phyloP scores from a whole-genome alignment of 2,888 invertebrate species.

The Rugalucina vietnamica region DNA sequence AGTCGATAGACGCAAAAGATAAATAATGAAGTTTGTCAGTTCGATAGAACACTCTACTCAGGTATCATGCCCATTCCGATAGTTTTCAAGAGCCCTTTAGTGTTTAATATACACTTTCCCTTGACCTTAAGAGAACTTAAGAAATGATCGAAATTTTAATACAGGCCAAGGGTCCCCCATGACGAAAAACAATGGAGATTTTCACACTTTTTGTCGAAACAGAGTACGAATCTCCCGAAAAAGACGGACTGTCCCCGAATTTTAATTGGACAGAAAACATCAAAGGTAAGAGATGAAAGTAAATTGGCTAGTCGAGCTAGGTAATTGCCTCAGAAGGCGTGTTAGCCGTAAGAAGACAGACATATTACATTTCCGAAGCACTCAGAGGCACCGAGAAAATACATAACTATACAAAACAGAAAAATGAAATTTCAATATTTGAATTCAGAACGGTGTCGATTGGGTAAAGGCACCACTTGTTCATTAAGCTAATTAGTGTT shows the following conservation, averaged over 20 bases:
- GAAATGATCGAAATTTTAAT: slow-evolving; percentile 3
- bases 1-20: slow-evolving; percentile 11
- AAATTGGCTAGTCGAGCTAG: neutral
- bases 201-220: slow-evolving; percentile 6
- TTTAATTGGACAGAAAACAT: neutral
- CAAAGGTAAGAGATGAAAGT: neutral
- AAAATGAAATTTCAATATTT: neutral
- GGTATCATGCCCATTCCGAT: neutral
- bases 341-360: neutral
- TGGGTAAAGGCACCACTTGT: neutral
- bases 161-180: neutral
- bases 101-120: slow-evolving; percentile 17
- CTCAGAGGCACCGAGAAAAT: slow-evolving; percentile 1
- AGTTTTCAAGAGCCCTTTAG: slow-evolving; percentile 1
- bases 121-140: slow-evolving; percentile 11
- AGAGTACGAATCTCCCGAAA: neutral
- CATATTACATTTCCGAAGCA: slow-evolving; percentile 9
- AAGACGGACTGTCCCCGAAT: slow-evolving; percentile 3
- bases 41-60: neutral
- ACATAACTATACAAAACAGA: neutral
- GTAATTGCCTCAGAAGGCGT: slow-evolving; percentile 9
- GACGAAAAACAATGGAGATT: neutral
- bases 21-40: slow-evolving; percentile 19
- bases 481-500: neutral
- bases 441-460: neutral